These are phyloP conservation scores for Thelaira solivaga DNA, from an alignment of 2,888 invertebrate species.

Conservation along the genomic window DNA sequence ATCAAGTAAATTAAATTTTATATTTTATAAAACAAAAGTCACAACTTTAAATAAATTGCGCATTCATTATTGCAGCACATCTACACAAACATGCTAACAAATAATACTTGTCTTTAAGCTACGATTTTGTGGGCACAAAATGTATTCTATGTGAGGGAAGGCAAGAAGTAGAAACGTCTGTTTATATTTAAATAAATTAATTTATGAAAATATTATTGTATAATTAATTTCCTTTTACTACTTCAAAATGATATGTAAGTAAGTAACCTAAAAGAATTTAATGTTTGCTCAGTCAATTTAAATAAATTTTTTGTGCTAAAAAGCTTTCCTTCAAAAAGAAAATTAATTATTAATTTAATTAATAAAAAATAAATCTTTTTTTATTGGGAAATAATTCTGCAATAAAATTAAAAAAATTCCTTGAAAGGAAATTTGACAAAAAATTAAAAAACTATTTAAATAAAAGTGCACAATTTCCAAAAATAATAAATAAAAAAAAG, in stretches of 20 bases:
- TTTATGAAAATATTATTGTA: constrained; percentile 45
- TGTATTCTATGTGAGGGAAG: not conserved
- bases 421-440: not conserved
- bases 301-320: no score
- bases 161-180: not conserved
- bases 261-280: no score
- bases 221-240: constrained; percentile 44
- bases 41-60: constrained; percentile 20
- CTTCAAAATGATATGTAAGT: not conserved
- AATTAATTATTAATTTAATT: no score
- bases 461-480: not conserved
- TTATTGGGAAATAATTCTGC: no score
- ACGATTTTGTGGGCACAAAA: constrained; percentile 5
- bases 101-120: constrained; percentile 29
- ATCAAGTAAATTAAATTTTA: constrained; percentile 7
- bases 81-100: not conserved
- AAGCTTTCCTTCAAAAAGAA: no score
- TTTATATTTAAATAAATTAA: constrained; percentile 28
- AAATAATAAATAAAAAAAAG: no score
- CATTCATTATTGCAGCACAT: constrained; percentile 13
- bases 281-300: no score
- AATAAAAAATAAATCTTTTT: no score
- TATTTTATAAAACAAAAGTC: constrained; percentile 16
- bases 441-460: not conserved
- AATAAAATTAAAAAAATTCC: no score